Evolutionary conservation across 2,797 vertebrate genomes (phyloP), one percentile per base, ranked within the genome.

Genomic region (Sternotherus odoratus): DNA sequence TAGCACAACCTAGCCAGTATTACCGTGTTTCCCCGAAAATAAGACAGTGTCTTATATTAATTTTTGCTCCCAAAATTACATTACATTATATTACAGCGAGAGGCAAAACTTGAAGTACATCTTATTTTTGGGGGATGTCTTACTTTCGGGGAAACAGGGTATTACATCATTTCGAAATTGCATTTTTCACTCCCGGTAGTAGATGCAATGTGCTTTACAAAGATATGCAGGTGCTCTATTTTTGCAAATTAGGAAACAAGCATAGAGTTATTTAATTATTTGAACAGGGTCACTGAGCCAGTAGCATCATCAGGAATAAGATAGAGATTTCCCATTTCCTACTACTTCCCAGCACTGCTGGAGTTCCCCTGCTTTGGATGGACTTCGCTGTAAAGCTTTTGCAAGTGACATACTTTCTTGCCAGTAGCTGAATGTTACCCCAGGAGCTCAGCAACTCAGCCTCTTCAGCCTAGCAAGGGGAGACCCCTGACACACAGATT

Each of bases 401-500:
- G 3, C 13, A 60, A 81, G n/a, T 36, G 4, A 26, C 53, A 6
- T 79, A 3, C 50, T 36, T 56, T 49, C 78, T 83, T 5, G 63
- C 57, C 74, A 56, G 79, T 1, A 16, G 79, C 21, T 5, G n/a
- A 83, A 46, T 51, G 1, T 1, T 1, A n/a, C 74, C 82, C 53
- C 77, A 48, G 16, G 57, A 50, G 60, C 66, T 26, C 1, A 74
- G 0, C 49, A 4, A 5, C 75, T 36, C 4, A 13, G 48, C 86
- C n/a, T 7, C 77, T 13, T 48, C 3, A 50, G 75, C 6, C 82
- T 3, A 0, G 12, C 1, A 9, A 4, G 0, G 12, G 0, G 19
- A 72, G 72, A 63, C 74, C 54, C 54, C 87, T 3, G 43, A 3
- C 33, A 79, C 1, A 3, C 13, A 1, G 0, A 6, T 28, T 17